Evolutionary conservation across 2,888 invertebrate species (phyloP).

Genomic region (Drosophila dives): DNA sequence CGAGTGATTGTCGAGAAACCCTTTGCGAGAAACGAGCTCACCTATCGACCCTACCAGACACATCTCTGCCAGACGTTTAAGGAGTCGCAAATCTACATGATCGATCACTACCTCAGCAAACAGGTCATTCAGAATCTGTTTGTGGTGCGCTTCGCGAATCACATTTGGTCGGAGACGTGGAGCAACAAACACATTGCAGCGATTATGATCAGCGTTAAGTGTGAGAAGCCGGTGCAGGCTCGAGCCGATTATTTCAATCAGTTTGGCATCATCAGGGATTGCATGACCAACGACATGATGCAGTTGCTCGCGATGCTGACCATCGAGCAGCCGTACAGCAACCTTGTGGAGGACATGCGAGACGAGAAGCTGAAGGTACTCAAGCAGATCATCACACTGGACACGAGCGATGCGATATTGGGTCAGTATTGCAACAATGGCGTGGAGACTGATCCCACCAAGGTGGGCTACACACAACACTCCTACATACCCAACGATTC

Average conservation of each 20-base stretch:
- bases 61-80: constrained; percentile 60
- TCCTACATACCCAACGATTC: constrained; percentile 67
- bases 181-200: constrained; percentile 57
- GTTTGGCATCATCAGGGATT: constrained; percentile 65
- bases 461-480: constrained; percentile 65
- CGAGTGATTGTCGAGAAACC: constrained; percentile 68
- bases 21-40: constrained; percentile 55
- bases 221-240: constrained; percentile 44
- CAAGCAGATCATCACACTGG: constrained; percentile 43
- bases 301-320: constrained; percentile 57
- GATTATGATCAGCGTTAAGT: constrained; percentile 65
- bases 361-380: constrained; percentile 58
- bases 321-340: constrained; percentile 66
- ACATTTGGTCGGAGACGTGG: constrained; percentile 65
- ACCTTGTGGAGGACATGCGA: constrained; percentile 56
- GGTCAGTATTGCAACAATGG: constrained; percentile 63
- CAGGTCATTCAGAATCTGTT: constrained; percentile 58
- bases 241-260: constrained; percentile 65
- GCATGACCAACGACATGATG: constrained; percentile 69
- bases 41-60: constrained; percentile 50
- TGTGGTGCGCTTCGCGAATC: constrained; percentile 62
- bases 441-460: constrained; percentile 49
- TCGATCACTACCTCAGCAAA: constrained; percentile 64
- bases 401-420: constrained; percentile 53
- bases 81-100: constrained; percentile 69